Conservation (phyloP, 2,888 invertebrate genomes). For the Vesta saturnalis region DNA sequence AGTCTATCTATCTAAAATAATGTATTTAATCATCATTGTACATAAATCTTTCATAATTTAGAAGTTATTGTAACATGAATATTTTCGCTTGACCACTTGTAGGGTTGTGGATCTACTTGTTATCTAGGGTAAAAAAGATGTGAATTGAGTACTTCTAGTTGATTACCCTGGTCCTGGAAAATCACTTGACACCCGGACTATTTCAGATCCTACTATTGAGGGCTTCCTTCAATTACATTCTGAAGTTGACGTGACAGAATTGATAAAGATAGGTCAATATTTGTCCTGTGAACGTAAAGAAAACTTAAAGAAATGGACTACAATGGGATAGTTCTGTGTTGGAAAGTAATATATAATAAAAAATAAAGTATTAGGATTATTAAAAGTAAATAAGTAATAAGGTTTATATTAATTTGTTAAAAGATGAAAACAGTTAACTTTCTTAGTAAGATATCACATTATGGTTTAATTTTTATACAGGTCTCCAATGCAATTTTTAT, state of each 20-base stretch:
- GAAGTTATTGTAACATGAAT: not conserved
- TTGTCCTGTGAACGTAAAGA: conserved; percentile 9
- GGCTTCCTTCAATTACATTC: conserved; percentile 28
- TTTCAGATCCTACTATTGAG: conserved; percentile 25
- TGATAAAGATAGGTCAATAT: conserved; percentile 25
- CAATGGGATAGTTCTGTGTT: no score
- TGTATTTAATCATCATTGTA: no score
- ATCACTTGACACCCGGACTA: conserved; percentile 43
- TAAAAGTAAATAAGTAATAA: no score
- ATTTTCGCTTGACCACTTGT: not conserved
- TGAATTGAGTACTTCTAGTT: conserved; percentile 43
- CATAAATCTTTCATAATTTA: no score
- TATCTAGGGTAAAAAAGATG: conserved; percentile 39
- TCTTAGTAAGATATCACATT: no score
- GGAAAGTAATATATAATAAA: no score
- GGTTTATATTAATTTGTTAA: no score
- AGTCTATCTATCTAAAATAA: no score
- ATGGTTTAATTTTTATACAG: no score
- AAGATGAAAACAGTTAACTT: no score
- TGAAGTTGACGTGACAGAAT: conserved; percentile 23
- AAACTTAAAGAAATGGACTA: not conserved
- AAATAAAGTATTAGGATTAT: no score
- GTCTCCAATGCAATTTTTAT: no score
- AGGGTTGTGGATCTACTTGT: conserved; percentile 3
- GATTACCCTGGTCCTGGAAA: conserved; percentile 42